Conservation (phyloP, 2,797 vertebrate genomes). For the Fringilla coelebs region DNA sequence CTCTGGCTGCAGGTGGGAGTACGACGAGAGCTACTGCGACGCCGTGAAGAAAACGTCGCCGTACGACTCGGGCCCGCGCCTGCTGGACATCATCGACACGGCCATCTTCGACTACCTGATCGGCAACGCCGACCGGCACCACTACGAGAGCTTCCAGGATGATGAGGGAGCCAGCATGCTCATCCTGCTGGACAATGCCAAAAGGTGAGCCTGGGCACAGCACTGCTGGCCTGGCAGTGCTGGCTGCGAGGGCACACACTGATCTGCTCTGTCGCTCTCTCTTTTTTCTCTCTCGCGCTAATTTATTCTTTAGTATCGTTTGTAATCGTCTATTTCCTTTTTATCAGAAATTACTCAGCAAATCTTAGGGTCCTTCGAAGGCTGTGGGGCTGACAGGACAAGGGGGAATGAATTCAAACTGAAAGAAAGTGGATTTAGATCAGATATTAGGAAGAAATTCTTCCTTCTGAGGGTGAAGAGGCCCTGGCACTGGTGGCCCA, state of each 20-base stretch:
- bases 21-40: constrained; percentile 97
- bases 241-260: rapidly evolving
- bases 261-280: background rate
- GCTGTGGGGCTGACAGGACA: background rate
- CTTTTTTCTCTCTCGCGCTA: background rate
- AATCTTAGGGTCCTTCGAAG: background rate
- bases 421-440: background rate
- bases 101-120: constrained; percentile 96
- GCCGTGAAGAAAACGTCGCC: constrained; percentile 97
- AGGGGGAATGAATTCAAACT: background rate
- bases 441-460: background rate
- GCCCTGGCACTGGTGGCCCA: background rate
- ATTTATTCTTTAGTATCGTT: background rate
- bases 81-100: constrained; percentile 95
- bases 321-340: background rate
- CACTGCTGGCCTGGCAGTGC: background rate
- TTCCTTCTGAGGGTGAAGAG: rapidly evolving
- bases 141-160: constrained; percentile 98
- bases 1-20: constrained; percentile 87
- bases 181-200: constrained; percentile 96
- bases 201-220: constrained; percentile 79
- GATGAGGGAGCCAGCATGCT: constrained; percentile 98
- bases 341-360: background rate
- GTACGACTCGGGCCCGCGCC: constrained; percentile 91
- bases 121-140: constrained; percentile 95